These are phyloP conservation scores for Agrypnia vestita DNA, from an alignment of 1,140 invertebrate genomes.

Conservation along the genomic window DNA sequence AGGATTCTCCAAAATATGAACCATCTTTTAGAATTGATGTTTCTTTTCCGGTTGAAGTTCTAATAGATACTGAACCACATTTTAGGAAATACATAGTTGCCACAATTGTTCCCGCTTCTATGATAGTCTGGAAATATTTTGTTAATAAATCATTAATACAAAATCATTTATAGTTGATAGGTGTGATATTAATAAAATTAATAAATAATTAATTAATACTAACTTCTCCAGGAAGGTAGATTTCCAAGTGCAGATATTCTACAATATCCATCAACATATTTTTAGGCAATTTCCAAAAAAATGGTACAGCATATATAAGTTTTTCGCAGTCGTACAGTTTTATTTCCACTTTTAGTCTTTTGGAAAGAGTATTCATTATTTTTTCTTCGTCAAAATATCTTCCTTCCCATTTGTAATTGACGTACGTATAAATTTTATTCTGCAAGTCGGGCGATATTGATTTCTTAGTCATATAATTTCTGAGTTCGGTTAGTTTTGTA, in stretches of 20 bases:
- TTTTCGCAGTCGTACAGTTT: constrained; percentile 44
- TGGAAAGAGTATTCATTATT: constrained; percentile 25
- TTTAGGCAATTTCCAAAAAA: constrained; percentile 29
- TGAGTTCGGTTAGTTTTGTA: constrained; percentile 13
- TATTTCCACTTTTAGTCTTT: constrained; percentile 38
- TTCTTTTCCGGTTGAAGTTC: not conserved
- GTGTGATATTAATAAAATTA: not conserved
- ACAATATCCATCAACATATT: constrained; percentile 34
- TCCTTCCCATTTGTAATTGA: constrained; percentile 48
- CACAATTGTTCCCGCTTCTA: constrained; percentile 23
- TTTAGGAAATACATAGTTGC: constrained; percentile 27
- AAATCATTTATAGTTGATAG: not conserved
- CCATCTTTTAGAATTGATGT: constrained; percentile 16
- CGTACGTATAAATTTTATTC: constrained; percentile 34
- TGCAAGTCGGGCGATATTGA: constrained; percentile 3
- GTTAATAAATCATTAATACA: not conserved
- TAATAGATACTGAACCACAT: constrained; percentile 23
- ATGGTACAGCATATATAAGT: constrained; percentile 16
- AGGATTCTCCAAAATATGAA: constrained; percentile 35
- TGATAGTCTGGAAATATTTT: constrained; percentile 27
- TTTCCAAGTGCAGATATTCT: constrained; percentile 32
- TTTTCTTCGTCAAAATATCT: constrained; percentile 46
- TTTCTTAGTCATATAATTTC: constrained; percentile 32
- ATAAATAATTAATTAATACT: not conserved
- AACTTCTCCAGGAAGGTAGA: constrained; percentile 41